phyloP scores from a whole-genome alignment of 2,113 vertebrate genomes.

The Spilogale gracilis region DNA sequence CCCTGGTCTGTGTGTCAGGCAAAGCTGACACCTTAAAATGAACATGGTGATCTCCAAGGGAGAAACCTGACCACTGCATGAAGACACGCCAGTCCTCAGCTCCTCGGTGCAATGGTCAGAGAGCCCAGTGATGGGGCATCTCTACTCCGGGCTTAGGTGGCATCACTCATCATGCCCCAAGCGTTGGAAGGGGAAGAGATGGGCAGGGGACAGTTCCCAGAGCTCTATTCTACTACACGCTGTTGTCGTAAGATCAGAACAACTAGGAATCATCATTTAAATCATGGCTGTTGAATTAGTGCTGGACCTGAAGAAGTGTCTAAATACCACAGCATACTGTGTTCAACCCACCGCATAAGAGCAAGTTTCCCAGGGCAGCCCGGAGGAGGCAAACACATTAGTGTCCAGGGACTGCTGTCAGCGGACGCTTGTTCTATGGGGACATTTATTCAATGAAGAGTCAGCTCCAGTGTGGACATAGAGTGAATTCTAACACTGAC shows the following conservation, averaged over 20 bases:
- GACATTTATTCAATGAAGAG: background rate
- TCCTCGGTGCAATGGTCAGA: too few species aligned
- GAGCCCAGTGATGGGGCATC: fast-evolving
- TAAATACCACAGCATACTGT: background rate
- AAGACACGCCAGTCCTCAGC: too few species aligned
- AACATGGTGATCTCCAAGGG: background rate
- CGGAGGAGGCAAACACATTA: too few species aligned
- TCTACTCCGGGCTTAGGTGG: background rate
- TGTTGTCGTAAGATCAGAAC: background rate
- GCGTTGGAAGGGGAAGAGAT: background rate
- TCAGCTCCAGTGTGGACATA: too few species aligned
- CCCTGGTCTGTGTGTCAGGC: background rate
- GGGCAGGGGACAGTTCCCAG: fast-evolving
- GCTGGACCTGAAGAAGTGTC: background rate
- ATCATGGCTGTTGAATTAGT: background rate
- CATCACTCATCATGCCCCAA: background rate
- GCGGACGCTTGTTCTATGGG: background rate
- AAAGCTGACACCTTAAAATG: background rate
- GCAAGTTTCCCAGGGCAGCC: too few species aligned
- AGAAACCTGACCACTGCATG: background rate
- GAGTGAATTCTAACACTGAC: background rate
- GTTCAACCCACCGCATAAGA: background rate
- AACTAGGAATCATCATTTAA: background rate
- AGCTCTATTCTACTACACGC: too few species aligned
- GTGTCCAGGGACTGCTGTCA: background rate